Evolutionary conservation across 2,888 invertebrate genomes (phyloP).

Genomic region (Papilio demoleus): DNA sequence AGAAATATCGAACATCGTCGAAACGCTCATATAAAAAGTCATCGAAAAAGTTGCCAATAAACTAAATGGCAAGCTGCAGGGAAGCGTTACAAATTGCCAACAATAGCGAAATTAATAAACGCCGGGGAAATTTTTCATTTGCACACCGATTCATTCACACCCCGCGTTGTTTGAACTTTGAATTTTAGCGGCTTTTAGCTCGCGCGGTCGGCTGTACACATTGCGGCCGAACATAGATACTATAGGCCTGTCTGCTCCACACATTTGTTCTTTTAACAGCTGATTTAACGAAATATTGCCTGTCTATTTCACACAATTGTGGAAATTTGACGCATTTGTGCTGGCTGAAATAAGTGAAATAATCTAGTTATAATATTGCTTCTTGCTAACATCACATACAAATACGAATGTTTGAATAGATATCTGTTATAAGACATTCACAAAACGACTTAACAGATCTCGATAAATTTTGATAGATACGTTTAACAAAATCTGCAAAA

Average conservation of each 20-base stretch:
- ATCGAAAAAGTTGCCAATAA: slow-evolving; percentile 43
- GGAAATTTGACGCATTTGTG: no score
- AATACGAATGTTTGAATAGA: no score
- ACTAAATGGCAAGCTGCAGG: slow-evolving; percentile 52
- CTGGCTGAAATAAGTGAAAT: no score
- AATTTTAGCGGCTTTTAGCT: slow-evolving; percentile 56
- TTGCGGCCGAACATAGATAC: slow-evolving; percentile 44
- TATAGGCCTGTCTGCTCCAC: slow-evolving; percentile 43
- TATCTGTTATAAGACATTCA: no score
- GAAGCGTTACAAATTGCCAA: slow-evolving; percentile 69
- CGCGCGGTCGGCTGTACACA: slow-evolving; percentile 55
- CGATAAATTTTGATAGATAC: no score
- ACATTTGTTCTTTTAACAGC: slow-evolving; percentile 41
- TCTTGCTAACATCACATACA: no score
- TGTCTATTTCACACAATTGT: not conserved
- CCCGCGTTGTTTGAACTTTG: slow-evolving; percentile 64
- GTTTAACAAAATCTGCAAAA: no score
- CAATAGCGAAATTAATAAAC: slow-evolving; percentile 72
- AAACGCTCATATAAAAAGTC: slow-evolving; percentile 22
- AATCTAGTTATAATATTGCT: no score
- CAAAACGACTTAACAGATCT: no score
- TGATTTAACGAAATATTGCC: slow-evolving; percentile 2
- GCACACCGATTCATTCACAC: slow-evolving; percentile 77
- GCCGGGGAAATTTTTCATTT: slow-evolving; percentile 76
- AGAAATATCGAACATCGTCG: not conserved